These are phyloP conservation scores for Tenualosa ilisha DNA, from an alignment of 2,797 vertebrate genomes.

Conservation along the genomic window DNA sequence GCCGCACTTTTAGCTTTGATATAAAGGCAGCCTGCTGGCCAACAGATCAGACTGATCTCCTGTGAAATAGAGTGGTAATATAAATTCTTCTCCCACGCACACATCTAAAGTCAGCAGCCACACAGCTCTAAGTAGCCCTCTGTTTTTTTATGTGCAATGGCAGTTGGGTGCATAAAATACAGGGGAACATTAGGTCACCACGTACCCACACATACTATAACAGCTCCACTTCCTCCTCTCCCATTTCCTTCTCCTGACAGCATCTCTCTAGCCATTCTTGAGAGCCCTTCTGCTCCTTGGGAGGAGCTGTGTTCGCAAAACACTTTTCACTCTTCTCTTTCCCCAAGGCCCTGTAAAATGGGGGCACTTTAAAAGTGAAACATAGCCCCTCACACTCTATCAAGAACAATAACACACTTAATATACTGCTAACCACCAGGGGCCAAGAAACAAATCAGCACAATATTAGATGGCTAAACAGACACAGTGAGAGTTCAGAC, in stretches of 20 bases:
- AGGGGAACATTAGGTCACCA: not conserved
- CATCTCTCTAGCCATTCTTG: not conserved
- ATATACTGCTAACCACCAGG: constrained; percentile 27
- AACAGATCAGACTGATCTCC: constrained; percentile 59
- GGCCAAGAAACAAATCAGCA: not conserved
- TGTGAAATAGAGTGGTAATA: constrained; percentile 60
- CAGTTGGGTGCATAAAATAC: constrained; percentile 40
- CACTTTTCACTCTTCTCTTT: constrained; percentile 14
- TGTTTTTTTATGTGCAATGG: not conserved
- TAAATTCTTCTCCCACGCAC: constrained; percentile 10
- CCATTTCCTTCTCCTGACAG: not conserved
- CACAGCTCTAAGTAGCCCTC: not conserved
- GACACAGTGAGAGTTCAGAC: not conserved
- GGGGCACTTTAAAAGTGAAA: constrained; percentile 13
- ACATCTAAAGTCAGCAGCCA: not conserved
- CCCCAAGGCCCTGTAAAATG: constrained; percentile 22
- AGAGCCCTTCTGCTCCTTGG: not conserved
- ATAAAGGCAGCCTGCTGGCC: constrained; percentile 44
- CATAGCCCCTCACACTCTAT: constrained; percentile 4
- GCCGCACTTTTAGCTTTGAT: constrained; percentile 54
- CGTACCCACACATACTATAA: constrained; percentile 19
- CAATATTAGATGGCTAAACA: not conserved
- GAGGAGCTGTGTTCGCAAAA: constrained; percentile 8
- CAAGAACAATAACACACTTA: constrained; percentile 28
- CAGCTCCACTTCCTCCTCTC: not conserved